Conservation (phyloP, 2,888 invertebrate species). For the Pachydiplax longipennis region DNA sequence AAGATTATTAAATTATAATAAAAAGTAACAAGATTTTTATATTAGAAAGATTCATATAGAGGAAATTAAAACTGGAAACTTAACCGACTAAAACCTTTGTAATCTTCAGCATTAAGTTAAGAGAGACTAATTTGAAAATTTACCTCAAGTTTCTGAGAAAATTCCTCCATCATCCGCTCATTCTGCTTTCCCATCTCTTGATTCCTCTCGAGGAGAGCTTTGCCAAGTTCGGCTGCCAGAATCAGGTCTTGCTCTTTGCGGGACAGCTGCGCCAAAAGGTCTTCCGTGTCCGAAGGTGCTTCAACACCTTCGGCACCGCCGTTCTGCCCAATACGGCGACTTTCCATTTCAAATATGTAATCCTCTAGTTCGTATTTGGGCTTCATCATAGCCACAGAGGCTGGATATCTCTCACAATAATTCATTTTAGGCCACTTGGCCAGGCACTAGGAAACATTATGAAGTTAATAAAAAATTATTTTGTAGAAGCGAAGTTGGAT, state of each 20-base stretch:
- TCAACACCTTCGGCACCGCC: slow-evolving; percentile 56
- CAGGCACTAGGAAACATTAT: background rate
- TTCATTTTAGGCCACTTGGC: slow-evolving; percentile 37
- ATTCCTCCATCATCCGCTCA: slow-evolving; percentile 85
- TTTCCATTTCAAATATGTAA: slow-evolving; percentile 63
- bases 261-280: slow-evolving; percentile 82
- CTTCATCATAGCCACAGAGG: slow-evolving; percentile 52
- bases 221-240: slow-evolving; percentile 92
- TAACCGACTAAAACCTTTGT: no score
- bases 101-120: no score
- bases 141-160: slow-evolving; percentile 90
- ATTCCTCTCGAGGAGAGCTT: slow-evolving; percentile 91
- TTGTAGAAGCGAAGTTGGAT: no score
- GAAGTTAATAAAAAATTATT: background rate
- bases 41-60: background rate
- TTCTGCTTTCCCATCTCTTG: slow-evolving; percentile 88
- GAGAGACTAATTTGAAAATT: slow-evolving; percentile 56
- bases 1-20: no score
- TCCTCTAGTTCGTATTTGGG: slow-evolving; percentile 62
- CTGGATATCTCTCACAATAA: slow-evolving; percentile 25
- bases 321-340: slow-evolving; percentile 57
- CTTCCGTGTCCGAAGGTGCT: slow-evolving; percentile 57
- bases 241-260: slow-evolving; percentile 92
- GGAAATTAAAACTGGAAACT: background rate
- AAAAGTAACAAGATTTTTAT: no score